Conservation (phyloP, 2,797 vertebrate genomes). For the Chloroceryle inda region DNA sequence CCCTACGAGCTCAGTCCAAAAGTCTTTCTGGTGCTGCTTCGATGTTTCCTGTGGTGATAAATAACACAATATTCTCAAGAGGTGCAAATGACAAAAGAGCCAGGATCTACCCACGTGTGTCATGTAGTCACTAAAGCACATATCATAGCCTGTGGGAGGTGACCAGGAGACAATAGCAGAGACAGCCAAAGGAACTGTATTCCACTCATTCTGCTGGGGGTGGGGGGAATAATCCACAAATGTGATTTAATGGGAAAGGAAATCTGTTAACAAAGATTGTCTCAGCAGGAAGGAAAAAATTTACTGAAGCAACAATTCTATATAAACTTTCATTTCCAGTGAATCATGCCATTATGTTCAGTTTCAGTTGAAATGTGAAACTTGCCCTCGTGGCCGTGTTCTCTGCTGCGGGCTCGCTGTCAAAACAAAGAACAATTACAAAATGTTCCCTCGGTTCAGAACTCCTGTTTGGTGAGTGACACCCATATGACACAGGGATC, state of each 20-base stretch:
- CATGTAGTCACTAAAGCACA: not conserved
- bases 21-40: not conserved
- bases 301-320: not conserved
- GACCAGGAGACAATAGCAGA: constrained; percentile 3
- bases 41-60: constrained; percentile 25
- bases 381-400: not conserved
- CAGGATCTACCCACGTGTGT: not conserved
- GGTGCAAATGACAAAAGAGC: not conserved
- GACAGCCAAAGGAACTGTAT: not conserved
- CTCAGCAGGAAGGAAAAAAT: constrained; percentile 25
- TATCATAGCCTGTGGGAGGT: constrained; percentile 13
- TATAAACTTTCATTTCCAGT: constrained; percentile 43
- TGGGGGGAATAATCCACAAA: not conserved
- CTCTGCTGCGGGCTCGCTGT: not conserved
- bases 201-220: not conserved
- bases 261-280: constrained; percentile 33
- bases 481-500: not conserved
- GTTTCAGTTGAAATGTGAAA: not conserved
- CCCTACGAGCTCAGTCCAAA: not conserved
- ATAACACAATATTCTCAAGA: not conserved
- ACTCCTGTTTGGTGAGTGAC: not conserved
- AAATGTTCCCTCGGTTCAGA: constrained; percentile 14
- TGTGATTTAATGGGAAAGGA: constrained; percentile 8
- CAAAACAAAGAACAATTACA: constrained; percentile 35
- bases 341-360: constrained; percentile 26